Conservation (phyloP, 2,797 vertebrate genomes). For the Poecilia gillii region DNA sequence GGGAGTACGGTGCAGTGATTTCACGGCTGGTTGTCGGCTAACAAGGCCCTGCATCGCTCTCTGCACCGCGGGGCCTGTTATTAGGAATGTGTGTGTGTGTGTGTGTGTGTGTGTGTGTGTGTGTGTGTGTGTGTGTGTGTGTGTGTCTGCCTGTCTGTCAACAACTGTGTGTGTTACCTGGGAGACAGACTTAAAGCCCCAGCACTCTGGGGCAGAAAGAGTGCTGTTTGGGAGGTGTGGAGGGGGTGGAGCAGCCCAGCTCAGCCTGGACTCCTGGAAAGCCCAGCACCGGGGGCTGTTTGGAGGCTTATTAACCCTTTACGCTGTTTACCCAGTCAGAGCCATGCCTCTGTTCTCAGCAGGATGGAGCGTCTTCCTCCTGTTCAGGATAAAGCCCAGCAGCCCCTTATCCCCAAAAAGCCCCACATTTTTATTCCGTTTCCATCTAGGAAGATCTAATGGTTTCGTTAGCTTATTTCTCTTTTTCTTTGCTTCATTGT, state of each 20-base stretch:
- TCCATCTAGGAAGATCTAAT: slow-evolving; percentile 50
- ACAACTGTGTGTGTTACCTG: slow-evolving; percentile 76
- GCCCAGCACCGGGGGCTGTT: slow-evolving; percentile 42
- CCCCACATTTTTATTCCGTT: background rate
- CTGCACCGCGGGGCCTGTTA: slow-evolving; percentile 82
- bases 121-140: slow-evolving; percentile 1
- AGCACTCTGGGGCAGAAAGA: slow-evolving; percentile 64
- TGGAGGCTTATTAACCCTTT: slow-evolving; percentile 65
- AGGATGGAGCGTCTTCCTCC: slow-evolving; percentile 41
- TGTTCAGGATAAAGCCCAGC: slow-evolving; percentile 37
- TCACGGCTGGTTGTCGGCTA: slow-evolving; percentile 88
- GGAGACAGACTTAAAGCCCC: slow-evolving; percentile 78
- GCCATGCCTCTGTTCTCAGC: slow-evolving; percentile 44
- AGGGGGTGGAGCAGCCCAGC: slow-evolving; percentile 21
- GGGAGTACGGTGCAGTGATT: slow-evolving; percentile 83
- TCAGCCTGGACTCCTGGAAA: slow-evolving; percentile 34
- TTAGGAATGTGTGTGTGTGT: slow-evolving; percentile 25
- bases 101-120: slow-evolving; percentile 9
- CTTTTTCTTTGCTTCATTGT: slow-evolving; percentile 55
- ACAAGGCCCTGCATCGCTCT: slow-evolving; percentile 81
- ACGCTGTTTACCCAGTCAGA: slow-evolving; percentile 47
- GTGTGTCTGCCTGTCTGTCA: slow-evolving; percentile 52
- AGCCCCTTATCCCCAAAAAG: slow-evolving; percentile 35
- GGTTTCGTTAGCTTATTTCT: slow-evolving; percentile 56
- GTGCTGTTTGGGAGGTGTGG: slow-evolving; percentile 2